A percentile compares a stretch with the other conserved stretches of the same genome.
Evolutionary conservation across 2,797 vertebrate genomes (phyloP).

Genomic region (Arctocebus calabarensis): DNA sequence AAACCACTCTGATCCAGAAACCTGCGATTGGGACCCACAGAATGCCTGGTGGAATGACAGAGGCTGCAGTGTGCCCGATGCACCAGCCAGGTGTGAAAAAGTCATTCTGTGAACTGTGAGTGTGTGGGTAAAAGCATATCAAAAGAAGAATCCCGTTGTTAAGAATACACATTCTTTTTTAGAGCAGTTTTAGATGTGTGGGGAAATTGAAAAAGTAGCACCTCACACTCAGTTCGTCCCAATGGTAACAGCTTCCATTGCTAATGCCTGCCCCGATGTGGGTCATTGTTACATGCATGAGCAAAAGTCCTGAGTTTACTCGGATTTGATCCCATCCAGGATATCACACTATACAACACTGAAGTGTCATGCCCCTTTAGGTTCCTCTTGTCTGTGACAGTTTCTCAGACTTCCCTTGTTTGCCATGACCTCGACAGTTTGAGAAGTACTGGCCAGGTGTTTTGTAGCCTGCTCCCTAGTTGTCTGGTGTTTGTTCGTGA

Average conservation of each 20-base stretch:
- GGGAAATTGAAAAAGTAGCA: background rate
- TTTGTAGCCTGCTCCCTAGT: background rate
- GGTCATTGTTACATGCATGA: fast-evolving
- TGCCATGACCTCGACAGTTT: background rate
- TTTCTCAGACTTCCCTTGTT: background rate
- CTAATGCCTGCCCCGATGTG: fast-evolving
- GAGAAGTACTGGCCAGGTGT: background rate
- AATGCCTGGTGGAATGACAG: fast-evolving
- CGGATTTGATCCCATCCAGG: background rate
- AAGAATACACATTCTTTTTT: background rate
- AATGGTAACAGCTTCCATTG: fast-evolving
- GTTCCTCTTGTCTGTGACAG: background rate
- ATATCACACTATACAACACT: no score
- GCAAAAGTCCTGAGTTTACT: background rate
- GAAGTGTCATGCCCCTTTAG: fast-evolving
- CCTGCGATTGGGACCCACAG: background rate
- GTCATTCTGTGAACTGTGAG: fast-evolving
- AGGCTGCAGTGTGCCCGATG: fast-evolving
- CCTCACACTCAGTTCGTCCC: fast-evolving
- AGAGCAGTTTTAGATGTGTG: background rate
- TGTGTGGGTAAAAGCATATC: background rate
- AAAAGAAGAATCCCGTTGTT: background rate
- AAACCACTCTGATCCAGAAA: fast-evolving
- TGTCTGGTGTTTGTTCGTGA: background rate
- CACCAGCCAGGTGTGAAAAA: fast-evolving